Evolutionary conservation across 2,888 invertebrate species (phyloP), one percentile per base, ranked within the genome.

Genomic region (Lagria hirta): DNA sequence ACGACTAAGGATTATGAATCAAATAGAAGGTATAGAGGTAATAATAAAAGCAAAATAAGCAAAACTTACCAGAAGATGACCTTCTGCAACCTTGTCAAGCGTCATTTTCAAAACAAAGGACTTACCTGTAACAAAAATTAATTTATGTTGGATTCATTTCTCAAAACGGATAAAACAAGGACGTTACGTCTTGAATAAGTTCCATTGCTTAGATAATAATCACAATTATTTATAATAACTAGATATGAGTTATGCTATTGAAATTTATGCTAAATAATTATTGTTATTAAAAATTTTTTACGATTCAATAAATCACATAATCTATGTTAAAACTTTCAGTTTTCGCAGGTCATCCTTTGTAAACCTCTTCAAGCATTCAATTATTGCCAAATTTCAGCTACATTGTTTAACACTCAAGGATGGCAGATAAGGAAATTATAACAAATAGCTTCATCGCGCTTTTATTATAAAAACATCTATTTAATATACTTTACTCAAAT

Each of bases 31-130:
- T n/a, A n/a, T n/a, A 30, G 43, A 45, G 36, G 42, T 22, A 48
- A 54, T 46, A 46, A 48, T 43, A 40, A 47, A n/a, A 49, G 30
- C 45, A 38, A 42, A 42, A 53, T 51, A 50, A 57, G 52, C 51
- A 50, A 54, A 52, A 57, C 52, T 55, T 48, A 55, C 49, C 52
- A 47, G 37, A 41, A 48, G 23, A 44, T 41, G 54, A 54, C 54
- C 54, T 53, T 51, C 53, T 48, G 20, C 24, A 43, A 35, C 40
- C 27, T 46, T 49, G 49, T 46, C 49, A 49, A 45, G 37, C 30
- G 13, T 41, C 34, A 43, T 24, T 30, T 23, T 21, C 20, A 32
- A 48, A 43, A 49, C 45, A 49, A 49, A 41, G 36, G 42, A 49
- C 49, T 49, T 47, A 47, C 47, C 47, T 47, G 33, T 26, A 47